Evolutionary conservation across 2,113 vertebrate species (phyloP).

Genomic region (Pollimyrus isidori): DNA sequence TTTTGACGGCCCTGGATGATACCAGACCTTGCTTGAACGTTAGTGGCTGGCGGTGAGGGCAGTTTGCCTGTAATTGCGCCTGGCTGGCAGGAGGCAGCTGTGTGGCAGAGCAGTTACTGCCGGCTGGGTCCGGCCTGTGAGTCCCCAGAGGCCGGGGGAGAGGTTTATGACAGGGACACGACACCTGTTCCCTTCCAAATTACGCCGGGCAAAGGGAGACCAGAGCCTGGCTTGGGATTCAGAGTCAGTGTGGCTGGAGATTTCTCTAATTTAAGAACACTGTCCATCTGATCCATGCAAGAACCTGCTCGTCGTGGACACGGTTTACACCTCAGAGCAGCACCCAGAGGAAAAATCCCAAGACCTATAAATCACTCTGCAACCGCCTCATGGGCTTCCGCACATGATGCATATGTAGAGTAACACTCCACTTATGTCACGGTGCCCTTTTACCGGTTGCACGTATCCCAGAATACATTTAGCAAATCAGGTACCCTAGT

Average conservation of each 20-base stretch:
- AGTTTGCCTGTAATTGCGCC: not conserved
- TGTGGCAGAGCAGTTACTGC: no score
- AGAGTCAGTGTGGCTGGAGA: not conserved
- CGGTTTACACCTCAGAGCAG: not conserved
- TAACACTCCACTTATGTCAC: not conserved
- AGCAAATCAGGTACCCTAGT: not conserved
- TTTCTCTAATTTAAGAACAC: not conserved
- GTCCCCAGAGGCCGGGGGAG: not conserved
- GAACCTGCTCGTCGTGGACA: not conserved
- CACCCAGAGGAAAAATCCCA: not conserved
- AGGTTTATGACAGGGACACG: constrained; percentile 17
- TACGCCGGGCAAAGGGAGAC: not conserved
- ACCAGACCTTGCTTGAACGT: not conserved
- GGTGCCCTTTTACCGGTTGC: not conserved
- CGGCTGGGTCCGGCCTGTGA: not conserved
- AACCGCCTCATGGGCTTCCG: not conserved
- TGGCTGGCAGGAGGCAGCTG: not conserved
- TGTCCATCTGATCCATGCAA: not conserved
- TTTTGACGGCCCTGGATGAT: not conserved
- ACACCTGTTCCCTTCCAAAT: constrained; percentile 36
- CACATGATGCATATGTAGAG: not conserved
- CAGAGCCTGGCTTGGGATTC: not conserved
- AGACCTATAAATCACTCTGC: not conserved
- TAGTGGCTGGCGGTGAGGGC: not conserved
- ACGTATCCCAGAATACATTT: not conserved